Evolutionary conservation across 2,113 vertebrate genomes (phyloP), one percentile per base, ranked within the genome.

Genomic region (Apeltes quadracus): DNA sequence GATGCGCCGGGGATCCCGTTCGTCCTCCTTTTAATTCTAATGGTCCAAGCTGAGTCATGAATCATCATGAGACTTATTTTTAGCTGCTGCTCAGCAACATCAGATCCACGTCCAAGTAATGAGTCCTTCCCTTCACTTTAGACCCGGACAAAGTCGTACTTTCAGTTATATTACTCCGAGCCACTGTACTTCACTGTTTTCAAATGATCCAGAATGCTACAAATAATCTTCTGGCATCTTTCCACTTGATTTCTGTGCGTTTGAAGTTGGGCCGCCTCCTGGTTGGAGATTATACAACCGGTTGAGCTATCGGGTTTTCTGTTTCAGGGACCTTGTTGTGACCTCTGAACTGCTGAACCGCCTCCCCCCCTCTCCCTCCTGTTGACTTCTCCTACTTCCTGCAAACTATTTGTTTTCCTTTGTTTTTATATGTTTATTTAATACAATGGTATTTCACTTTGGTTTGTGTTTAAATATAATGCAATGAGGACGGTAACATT

Each of bases 311-410:
- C 72, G 41, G 65, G 72, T 81, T 77, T 72, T 84, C 71, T 23
- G 36, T 65, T 84, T 83, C 14, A 51, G 46, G 50, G 76, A 84
- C 78, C 81, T 74, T 14, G 7, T 22, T 32, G 36, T 76, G 81
- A 89, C 81, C 78, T 74, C 57, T 82, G 78, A 87, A 36, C 71
- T 66, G 25, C 22, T 74, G 34, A 63, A 29, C 15, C 18, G 22
- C 51, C 65, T 25, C 32, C 20, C 6, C 22, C 3, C 23, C 25
- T n/a, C 18, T 32, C 12, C 15, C 56, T 63, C 41, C 39, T 50
- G 61, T 64, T 39, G 56, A 58, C 25, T 55, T 23, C 54, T 66
- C 63, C 27, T 56, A 13, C 41, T 59, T 59, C 55, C 65, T 72
- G 70, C 51, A 63, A 29, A 46, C 44, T 3, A 14, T 6, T 38